Evolutionary conservation across 1,140 invertebrate genomes (phyloP).

Genomic region (Sycophaga agraensis): DNA sequence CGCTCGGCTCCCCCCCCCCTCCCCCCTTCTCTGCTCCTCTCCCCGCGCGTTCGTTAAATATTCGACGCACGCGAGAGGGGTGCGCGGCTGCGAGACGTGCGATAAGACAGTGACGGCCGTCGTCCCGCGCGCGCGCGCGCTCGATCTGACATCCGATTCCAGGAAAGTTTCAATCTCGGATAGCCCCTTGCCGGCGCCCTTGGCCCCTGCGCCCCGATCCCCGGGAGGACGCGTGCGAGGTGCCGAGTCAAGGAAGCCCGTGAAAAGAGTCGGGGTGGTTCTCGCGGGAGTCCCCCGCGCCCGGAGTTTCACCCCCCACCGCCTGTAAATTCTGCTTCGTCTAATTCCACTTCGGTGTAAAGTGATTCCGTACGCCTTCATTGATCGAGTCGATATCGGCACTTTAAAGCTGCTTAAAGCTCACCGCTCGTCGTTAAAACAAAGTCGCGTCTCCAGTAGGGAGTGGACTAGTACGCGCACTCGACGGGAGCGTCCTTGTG

Average conservation of each 20-base stretch:
- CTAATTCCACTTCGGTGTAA: too few species aligned
- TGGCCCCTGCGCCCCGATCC: conserved; percentile 31
- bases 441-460: too few species aligned
- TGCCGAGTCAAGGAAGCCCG: conserved; percentile 38
- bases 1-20: conserved; percentile 3
- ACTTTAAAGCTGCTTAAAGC: too few species aligned
- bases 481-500: too few species aligned
- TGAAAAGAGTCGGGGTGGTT: neutral
- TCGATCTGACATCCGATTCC: conserved; percentile 51
- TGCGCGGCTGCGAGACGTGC: conserved; percentile 37
- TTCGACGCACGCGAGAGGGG: conserved; percentile 41
- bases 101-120: conserved; percentile 44
- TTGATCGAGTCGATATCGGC: too few species aligned
- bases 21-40: too few species aligned
- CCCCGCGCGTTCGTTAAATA: conserved; percentile 41
- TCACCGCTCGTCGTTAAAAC: too few species aligned
- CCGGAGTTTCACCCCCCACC: too few species aligned
- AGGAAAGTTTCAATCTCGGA: conserved; percentile 50
- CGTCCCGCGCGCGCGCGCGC: conserved; percentile 23
- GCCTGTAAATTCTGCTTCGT: too few species aligned
- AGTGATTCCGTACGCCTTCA: too few species aligned
- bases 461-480: too few species aligned
- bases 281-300: too few species aligned
- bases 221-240: conserved; percentile 37
- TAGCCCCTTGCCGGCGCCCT: conserved; percentile 1